Evolutionary conservation across 2,113 vertebrate genomes (phyloP), one percentile per base, ranked within the genome.

Genomic region (Pleuronectes platessa): DNA sequence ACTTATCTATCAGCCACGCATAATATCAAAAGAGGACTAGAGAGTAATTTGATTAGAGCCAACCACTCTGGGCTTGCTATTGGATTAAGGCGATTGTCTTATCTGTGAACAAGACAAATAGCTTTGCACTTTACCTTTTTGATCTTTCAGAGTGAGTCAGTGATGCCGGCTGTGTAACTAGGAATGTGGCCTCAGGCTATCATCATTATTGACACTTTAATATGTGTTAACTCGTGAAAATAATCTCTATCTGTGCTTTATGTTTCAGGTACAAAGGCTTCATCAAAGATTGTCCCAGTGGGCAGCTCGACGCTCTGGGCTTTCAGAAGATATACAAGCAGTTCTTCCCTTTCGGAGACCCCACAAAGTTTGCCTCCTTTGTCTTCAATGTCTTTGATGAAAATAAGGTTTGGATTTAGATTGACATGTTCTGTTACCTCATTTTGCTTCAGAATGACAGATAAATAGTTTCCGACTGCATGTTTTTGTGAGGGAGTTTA

Each of bases 291-390:
- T 99, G 97, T 71, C 97, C 97, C 42, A 98, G 96, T 0, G 97
- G 97, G 66, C 97, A 98, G 93, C 94, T 98, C 23, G 97, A 99
- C 0, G 96, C 97, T 0, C 94, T 96, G 0, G 97, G 97, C 81
- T 99, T 99, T 87, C 97, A 99, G 92, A 99, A 98, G 94, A 99
- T 99, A 86, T 98, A 99, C 24, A 98, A 98, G 86, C 98, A 99
- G 77, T 99, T 99, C 92, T 99, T 99, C 89, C 97, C 97, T 0
- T 98, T 98, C 0, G 97, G 97, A 0, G 97, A 99, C 89, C 97
- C 97, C 21, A 98, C 97, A 27, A 98, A 99, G 90, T 99, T 99
- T 0, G 97, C 97, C 74, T 97, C 96, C 0, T 99, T 99, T 42
- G 97, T 99, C 85, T 99, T 99, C 92, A 99, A 99, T 1, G 97